Conservation (phyloP, 2,888 invertebrate genomes). For the Dorcus hopei region DNA sequence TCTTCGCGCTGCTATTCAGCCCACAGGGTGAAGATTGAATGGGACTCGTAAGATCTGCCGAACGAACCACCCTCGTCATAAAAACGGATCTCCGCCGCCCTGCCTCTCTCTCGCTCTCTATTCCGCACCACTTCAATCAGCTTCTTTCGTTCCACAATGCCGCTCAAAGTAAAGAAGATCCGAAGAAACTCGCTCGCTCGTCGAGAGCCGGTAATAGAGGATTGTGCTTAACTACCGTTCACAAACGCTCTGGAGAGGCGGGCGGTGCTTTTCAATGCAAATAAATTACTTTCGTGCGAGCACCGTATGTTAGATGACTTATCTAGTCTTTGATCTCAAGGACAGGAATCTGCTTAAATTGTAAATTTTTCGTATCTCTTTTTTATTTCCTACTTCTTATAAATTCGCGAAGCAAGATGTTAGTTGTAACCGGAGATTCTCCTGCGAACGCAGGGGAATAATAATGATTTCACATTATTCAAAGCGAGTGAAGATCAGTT, state of each 20-base stretch:
- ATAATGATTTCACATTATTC: too few species aligned
- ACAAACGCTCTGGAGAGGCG: slow-evolving; percentile 27
- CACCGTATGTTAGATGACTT: slow-evolving; percentile 32
- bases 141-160: slow-evolving; percentile 9
- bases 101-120: slow-evolving; percentile 7
- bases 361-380: too few species aligned
- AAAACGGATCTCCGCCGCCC: slow-evolving; percentile 9
- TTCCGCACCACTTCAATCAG: slow-evolving; percentile 19
- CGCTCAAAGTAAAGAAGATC: slow-evolving; percentile 6
- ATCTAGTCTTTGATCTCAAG: slow-evolving; percentile 33
- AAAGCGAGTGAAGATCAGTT: too few species aligned
- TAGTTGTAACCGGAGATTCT: too few species aligned
- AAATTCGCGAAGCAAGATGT: too few species aligned
- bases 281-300: slow-evolving; percentile 36
- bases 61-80: slow-evolving; percentile 11
- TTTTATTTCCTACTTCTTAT: too few species aligned
- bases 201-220: slow-evolving; percentile 13
- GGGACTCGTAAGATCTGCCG: slow-evolving; percentile 23
- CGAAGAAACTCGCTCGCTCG: slow-evolving; percentile 13
- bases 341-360: too few species aligned
- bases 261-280: slow-evolving; percentile 33
- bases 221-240: slow-evolving; percentile 23
- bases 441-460: too few species aligned
- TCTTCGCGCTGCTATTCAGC: slow-evolving; percentile 27
- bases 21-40: slow-evolving; percentile 28